phyloP scores from a whole-genome alignment of 2,888 invertebrate species.

The Pasiphila rectangulata region DNA sequence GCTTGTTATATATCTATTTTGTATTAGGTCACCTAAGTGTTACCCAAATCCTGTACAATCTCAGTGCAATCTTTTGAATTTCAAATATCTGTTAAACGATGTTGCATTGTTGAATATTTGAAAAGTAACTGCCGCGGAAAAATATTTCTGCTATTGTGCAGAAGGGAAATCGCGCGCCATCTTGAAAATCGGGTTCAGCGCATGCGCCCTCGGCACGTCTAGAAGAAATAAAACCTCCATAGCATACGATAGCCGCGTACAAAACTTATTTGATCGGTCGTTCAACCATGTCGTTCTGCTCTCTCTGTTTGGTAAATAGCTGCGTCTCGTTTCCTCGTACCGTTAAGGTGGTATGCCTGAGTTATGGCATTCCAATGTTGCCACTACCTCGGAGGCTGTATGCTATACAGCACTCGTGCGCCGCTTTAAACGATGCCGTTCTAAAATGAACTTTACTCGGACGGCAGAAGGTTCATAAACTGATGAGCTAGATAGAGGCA shows the following conservation, averaged over 20 bases:
- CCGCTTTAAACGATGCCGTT: conserved; percentile 8
- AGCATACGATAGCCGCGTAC: conserved; percentile 71
- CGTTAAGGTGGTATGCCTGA: conserved; percentile 78
- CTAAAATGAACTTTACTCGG: conserved; percentile 4
- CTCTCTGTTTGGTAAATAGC: conserved; percentile 49
- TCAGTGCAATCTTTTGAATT: too few relatives aligned
- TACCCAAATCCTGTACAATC: too few relatives aligned
- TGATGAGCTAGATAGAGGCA: background rate
- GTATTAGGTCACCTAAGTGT: too few relatives aligned
- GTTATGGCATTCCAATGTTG: conserved; percentile 78
- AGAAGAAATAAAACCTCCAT: conserved; percentile 75
- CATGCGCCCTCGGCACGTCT: conserved; percentile 65
- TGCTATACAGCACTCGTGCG: conserved; percentile 35
- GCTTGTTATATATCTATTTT: too few relatives aligned
- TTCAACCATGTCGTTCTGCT: conserved; percentile 71
- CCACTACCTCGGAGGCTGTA: conserved; percentile 74
- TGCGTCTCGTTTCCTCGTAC: conserved; percentile 64
- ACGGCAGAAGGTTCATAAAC: background rate
- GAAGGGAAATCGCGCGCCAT: conserved; percentile 56
- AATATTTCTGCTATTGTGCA: conserved; percentile 42
- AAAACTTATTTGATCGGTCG: conserved; percentile 81
- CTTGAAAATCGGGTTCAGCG: conserved; percentile 58
- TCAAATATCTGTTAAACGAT: too few relatives aligned
- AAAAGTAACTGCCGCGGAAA: conserved; percentile 28
- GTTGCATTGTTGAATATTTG: too few relatives aligned